These are phyloP conservation scores for Rhadina sibilatrix DNA, from an alignment of 2,113 vertebrate species.

Conservation along the genomic window DNA sequence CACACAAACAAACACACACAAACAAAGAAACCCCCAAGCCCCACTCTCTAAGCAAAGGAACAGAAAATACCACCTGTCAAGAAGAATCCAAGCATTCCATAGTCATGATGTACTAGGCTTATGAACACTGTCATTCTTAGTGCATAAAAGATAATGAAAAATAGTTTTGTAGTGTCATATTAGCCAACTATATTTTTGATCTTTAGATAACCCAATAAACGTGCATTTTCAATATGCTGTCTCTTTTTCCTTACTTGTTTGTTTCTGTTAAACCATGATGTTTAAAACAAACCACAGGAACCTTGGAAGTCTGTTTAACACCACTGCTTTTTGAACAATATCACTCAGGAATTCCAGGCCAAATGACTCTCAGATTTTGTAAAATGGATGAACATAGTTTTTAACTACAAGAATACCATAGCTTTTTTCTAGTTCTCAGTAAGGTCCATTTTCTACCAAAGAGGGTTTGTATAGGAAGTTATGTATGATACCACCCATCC, in stretches of 20 bases:
- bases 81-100: not conserved
- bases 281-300: not conserved
- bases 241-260: not conserved
- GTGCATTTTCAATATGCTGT: not conserved
- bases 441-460: not conserved
- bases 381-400: not conserved
- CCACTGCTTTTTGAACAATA: not conserved
- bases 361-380: not conserved
- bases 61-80: not conserved
- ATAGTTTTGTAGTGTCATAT: not conserved
- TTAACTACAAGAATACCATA: not conserved
- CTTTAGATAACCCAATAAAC: not conserved
- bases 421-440: not conserved
- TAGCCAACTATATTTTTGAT: not conserved
- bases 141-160: not conserved
- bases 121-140: not conserved
- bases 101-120: not conserved
- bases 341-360: not conserved
- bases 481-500: not conserved
- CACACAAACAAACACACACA: not conserved
- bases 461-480: not conserved
- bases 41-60: not conserved
- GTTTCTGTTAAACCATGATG: not conserved
- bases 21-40: not conserved
- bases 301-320: not conserved